A percentile compares a stretch with the other conserved stretches of the same genome.
phyloP scores from a whole-genome alignment of 2,113 vertebrate species.

The Ranitomeya variabilis region DNA sequence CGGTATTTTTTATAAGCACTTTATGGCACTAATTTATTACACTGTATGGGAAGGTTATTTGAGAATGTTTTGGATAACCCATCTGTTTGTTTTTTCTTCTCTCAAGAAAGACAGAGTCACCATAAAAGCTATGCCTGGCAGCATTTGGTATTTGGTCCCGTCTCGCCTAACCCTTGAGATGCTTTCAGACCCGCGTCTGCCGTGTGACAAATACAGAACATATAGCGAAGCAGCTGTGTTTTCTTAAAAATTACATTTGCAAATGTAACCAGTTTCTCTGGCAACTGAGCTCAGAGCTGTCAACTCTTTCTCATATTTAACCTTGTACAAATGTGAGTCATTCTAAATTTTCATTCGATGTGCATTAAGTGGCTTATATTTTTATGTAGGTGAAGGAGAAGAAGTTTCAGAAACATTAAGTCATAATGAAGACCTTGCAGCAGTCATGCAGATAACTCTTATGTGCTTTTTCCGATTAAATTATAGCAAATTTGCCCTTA shows the following conservation, averaged over 20 bases:
- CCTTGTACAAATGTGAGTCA: background rate
- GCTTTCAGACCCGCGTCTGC: background rate
- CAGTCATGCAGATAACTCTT: background rate
- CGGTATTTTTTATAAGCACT: background rate
- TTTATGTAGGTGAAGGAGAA: background rate
- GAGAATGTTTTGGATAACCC: background rate
- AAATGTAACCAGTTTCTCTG: constrained; percentile 1
- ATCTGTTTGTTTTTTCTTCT: background rate
- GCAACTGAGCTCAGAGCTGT: background rate
- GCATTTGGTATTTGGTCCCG: too few relatives aligned
- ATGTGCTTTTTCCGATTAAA: background rate
- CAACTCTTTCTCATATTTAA: background rate
- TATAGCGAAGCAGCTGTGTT: background rate
- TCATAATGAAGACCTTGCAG: background rate
- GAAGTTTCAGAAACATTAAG: background rate
- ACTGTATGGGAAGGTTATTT: background rate
- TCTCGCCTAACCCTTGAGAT: background rate
- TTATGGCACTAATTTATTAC: background rate
- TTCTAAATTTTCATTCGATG: background rate
- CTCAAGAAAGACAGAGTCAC: background rate
- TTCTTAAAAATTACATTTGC: background rate
- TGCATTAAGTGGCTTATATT: background rate
- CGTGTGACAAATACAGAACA: background rate
- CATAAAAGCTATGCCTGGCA: background rate
- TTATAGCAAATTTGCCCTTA: background rate